Evolutionary conservation across 2,797 vertebrate species (phyloP).

Genomic region (Heteromormyrus szaboi): DNA sequence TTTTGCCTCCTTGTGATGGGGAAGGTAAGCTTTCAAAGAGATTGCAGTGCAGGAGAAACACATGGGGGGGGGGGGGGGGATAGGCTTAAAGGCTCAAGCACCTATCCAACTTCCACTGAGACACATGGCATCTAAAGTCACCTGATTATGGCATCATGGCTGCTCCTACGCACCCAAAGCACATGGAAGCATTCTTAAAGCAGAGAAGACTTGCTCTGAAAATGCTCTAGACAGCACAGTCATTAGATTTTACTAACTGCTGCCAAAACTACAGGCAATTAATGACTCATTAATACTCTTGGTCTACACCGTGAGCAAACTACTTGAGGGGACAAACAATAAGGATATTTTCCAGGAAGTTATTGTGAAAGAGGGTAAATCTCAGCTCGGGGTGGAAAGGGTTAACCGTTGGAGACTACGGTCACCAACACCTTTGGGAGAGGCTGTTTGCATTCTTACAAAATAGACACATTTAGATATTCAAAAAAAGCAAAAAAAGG

Average conservation of each 20-base stretch:
- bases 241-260: background rate
- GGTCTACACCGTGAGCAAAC: background rate
- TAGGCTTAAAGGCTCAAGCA: background rate
- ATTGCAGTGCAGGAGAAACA: background rate
- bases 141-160: background rate
- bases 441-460: conserved; percentile 1
- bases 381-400: background rate
- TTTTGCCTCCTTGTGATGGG: background rate
- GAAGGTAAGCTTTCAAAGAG: background rate
- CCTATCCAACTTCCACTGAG: background rate
- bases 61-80: background rate
- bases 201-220: background rate
- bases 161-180: background rate
- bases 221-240: background rate
- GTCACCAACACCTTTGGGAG: conserved; percentile 7
- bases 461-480: background rate
- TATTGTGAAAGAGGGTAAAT: background rate
- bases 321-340: background rate
- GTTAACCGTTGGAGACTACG: background rate
- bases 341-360: background rate
- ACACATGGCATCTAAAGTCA: background rate
- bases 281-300: background rate
- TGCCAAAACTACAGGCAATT: background rate
- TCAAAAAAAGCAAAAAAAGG: background rate
- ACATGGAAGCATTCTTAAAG: background rate